phyloP scores from a whole-genome alignment of 1,140 invertebrate species.

The Pararge aegeria region DNA sequence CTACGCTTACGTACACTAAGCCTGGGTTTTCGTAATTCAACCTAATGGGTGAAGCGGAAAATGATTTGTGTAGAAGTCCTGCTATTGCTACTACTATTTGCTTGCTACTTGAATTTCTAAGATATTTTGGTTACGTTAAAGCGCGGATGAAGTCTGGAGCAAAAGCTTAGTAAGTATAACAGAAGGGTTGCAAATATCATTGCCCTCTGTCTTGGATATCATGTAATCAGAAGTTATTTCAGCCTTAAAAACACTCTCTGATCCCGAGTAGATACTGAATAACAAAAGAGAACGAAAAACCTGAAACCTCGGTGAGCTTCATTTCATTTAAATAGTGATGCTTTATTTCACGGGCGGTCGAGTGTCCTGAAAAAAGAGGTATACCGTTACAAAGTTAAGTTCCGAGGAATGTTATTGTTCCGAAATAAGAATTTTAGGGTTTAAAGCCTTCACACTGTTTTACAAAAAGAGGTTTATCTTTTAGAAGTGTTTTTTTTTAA shows the following conservation, averaged over 20 bases:
- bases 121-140: too few species aligned
- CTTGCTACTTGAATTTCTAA: too few species aligned
- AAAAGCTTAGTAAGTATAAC: too few species aligned
- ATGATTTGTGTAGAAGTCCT: too few species aligned
- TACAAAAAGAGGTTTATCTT: too few species aligned
- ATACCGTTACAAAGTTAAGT: neutral
- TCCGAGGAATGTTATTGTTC: neutral
- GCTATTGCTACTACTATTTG: too few species aligned
- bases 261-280: constrained; percentile 32
- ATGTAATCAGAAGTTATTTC: neutral
- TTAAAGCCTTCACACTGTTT: too few species aligned
- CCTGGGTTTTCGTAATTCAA: too few species aligned
- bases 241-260: neutral
- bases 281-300: constrained; percentile 39
- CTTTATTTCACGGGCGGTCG: constrained; percentile 55
- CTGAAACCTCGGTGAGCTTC: constrained; percentile 43
- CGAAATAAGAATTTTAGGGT: neutral
- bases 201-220: neutral
- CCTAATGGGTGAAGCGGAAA: too few species aligned
- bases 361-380: constrained; percentile 33
- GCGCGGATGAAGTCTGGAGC: too few species aligned
- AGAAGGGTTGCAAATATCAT: neutral
- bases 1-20: too few species aligned
- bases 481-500: too few species aligned
- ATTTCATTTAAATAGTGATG: constrained; percentile 56